phyloP scores from a whole-genome alignment of 2,113 vertebrate genomes.

The Microcebus murinus region DNA sequence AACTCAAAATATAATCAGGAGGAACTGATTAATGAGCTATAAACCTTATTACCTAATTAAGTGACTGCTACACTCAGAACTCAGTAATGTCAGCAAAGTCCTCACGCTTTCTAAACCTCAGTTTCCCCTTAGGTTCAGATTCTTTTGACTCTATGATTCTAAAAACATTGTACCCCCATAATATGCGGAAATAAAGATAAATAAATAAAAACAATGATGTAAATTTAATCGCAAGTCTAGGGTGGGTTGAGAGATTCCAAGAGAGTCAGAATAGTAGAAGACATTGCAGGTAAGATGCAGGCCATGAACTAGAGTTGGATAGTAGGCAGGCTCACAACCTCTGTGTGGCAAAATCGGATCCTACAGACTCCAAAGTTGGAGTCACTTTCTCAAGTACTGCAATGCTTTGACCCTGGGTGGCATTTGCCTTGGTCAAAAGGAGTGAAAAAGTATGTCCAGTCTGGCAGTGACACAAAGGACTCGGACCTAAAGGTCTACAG shows the following conservation, averaged over 20 bases:
- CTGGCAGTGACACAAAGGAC: neutral
- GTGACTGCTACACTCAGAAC: neutral
- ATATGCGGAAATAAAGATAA: too few relatives aligned
- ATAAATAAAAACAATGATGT: neutral
- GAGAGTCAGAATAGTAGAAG: neutral
- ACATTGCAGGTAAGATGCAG: neutral
- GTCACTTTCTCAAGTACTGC: fast-evolving
- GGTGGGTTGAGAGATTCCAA: neutral
- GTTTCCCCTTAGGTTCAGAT: neutral
- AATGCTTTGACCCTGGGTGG: fast-evolving
- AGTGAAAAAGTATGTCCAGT: neutral
- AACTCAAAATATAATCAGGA: neutral
- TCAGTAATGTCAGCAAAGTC: neutral
- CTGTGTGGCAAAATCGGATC: neutral
- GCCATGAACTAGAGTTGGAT: neutral
- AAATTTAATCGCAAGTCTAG: neutral
- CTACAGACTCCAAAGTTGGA: neutral
- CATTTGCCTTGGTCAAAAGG: neutral
- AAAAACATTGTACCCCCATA: neutral
- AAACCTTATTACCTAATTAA: neutral
- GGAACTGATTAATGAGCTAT: neutral
- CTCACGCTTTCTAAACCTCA: neutral
- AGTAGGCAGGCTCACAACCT: neutral
- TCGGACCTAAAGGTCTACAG: neutral
- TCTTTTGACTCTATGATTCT: neutral